These are phyloP conservation scores for Esperia sulphurella DNA, from an alignment of 2,888 invertebrate genomes.

Conservation along the genomic window DNA sequence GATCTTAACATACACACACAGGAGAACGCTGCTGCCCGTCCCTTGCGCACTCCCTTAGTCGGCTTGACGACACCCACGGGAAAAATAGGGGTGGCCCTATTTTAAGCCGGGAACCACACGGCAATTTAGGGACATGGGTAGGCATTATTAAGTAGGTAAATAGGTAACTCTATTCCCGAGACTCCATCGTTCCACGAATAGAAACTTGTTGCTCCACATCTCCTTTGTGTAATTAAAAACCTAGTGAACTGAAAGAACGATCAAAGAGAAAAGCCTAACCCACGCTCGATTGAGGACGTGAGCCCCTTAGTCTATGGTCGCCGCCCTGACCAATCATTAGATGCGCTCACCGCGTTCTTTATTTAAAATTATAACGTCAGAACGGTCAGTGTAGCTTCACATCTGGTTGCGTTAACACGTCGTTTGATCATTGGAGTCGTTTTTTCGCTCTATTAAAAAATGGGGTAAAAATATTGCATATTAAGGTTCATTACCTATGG, in stretches of 20 bases:
- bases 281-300: constrained; percentile 49
- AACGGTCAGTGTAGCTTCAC: constrained; percentile 27
- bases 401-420: constrained; percentile 17
- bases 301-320: constrained; percentile 56
- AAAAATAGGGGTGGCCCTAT: no score
- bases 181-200: neutral
- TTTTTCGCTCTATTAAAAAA: constrained; percentile 13
- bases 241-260: constrained; percentile 40
- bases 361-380: constrained; percentile 28
- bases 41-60: no score
- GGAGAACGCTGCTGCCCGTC: no score
- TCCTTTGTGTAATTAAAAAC: constrained; percentile 51
- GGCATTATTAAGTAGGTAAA: no score
- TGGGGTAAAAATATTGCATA: neutral
- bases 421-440: constrained; percentile 28
- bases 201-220: neutral
- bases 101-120: no score
- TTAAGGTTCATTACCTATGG: neutral
- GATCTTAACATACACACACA: no score
- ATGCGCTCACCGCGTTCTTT: constrained; percentile 27
- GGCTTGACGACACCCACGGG: no score
- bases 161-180: no score
- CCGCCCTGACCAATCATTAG: constrained; percentile 31
- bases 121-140: no score
- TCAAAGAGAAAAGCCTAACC: constrained; percentile 42